Evolutionary conservation across 1,140 invertebrate genomes (phyloP), one percentile per base, ranked within the genome.

Genomic region (Cataglyphis hispanica): DNA sequence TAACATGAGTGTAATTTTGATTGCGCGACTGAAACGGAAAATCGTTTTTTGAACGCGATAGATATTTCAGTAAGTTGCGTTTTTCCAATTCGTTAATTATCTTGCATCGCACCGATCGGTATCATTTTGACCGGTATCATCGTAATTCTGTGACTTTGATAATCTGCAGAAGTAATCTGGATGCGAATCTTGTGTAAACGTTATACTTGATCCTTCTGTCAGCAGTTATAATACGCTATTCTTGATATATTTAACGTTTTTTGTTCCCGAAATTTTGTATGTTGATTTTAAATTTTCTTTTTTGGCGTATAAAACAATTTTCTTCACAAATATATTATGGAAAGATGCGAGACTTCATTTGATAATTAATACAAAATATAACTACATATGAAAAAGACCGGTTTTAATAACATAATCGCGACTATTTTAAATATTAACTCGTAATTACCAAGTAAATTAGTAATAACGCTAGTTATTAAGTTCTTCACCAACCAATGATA

Each of bases 41-140:
- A 46, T 13, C 25, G 34, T 50, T 1, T 3, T n/a, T n/a, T n/a
- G n/a, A n/a, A n/a, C n/a, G n/a, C n/a, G n/a, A n/a, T n/a, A 25
- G 10, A 25, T 27, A 53, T 16, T 13, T 43, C 46, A n/a, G 61
- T 22, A 40, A 56, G 25, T 84, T n/a, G 22, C 80, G 58, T 77
- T 86, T 50, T n/a, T 22, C 31, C 37, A 76, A 91, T 90, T 91
- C 77, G 83, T 89, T 91, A 91, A 92, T 92, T 91, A 92, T 67
- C 87, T 85, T 61, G 66, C 50, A 22, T 63, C 70, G 84, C 67
- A 75, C 34, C 37, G 66, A 27, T 84, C 80, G 64, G 74, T 83
- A 77, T 90, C 74, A 53, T 89, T n/a, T n/a, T 67, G 43, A 91
- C 87, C 88, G 60, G 37, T 37, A 37, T 37, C 34, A 37, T 40